phyloP scores from a whole-genome alignment of 1,140 invertebrate species.

The Mizuhopecten yessoensis region DNA sequence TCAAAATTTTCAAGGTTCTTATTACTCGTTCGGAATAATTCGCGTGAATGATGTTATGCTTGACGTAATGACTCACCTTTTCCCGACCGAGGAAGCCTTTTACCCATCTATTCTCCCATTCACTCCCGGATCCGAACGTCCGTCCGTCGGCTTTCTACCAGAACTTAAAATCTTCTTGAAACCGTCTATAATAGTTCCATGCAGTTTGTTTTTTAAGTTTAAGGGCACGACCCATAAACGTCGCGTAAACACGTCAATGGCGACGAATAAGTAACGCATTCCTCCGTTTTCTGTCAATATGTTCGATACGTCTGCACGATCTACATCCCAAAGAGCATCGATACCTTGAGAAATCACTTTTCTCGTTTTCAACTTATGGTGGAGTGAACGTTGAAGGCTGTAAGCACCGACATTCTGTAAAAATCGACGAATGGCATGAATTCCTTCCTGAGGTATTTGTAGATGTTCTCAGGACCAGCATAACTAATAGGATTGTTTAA shows the following conservation, averaged over 20 bases:
- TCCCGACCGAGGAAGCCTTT: not conserved
- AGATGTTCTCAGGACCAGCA: too few relatives aligned
- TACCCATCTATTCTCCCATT: not conserved
- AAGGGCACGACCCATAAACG: not conserved
- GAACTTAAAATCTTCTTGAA: not conserved
- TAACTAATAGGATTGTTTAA: too few relatives aligned
- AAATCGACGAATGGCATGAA: slow-evolving; percentile 54
- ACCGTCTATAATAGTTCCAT: not conserved
- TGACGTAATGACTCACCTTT: not conserved
- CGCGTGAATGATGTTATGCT: not conserved
- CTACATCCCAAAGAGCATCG: too few relatives aligned
- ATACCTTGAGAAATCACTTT: slow-evolving; percentile 57
- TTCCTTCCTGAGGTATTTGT: too few relatives aligned
- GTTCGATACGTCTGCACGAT: slow-evolving; percentile 39
- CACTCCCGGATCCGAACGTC: not conserved
- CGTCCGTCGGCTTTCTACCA: too few relatives aligned
- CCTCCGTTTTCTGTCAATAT: not conserved
- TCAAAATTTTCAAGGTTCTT: not conserved
- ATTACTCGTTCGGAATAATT: slow-evolving; percentile 44
- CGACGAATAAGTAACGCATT: not conserved
- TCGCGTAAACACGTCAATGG: not conserved
- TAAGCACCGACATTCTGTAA: slow-evolving; percentile 57
- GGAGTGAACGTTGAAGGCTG: slow-evolving; percentile 49
- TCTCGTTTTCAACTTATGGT: slow-evolving; percentile 53
- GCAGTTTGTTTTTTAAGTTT: not conserved